A percentile compares a stretch with the other conserved stretches of the same genome.
These are phyloP conservation scores for Anastatus disparis DNA, from an alignment of 1,140 invertebrate genomes.

Conservation along the genomic window DNA sequence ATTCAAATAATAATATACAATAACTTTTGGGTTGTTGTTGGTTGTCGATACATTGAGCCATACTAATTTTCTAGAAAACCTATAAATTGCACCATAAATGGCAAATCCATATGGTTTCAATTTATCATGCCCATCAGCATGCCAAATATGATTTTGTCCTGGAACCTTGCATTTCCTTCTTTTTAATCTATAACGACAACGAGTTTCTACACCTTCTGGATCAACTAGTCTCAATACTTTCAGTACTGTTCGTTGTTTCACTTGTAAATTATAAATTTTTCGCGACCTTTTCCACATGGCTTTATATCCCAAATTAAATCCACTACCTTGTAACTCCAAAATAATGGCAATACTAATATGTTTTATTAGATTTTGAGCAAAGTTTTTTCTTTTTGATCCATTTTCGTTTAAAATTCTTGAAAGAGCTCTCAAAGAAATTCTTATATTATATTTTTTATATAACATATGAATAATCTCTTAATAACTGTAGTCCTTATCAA, in stretches of 20 bases:
- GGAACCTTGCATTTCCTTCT: constrained; percentile 40
- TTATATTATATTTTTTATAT: no score
- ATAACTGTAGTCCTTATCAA: no score
- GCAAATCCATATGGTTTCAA: constrained; percentile 51
- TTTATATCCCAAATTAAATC: no score
- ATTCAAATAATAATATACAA: constrained; percentile 47
- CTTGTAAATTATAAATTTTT: no score
- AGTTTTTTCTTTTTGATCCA: no score
- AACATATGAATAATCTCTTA: no score
- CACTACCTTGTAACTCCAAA: no score
- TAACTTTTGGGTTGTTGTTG: constrained; percentile 46
- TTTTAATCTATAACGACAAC: constrained; percentile 11
- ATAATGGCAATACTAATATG: no score
- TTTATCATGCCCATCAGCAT: constrained; percentile 53
- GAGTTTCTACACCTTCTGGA: constrained; percentile 19
- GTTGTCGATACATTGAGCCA: constrained; percentile 48
- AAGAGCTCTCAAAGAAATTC: no score
- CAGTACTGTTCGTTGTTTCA: constrained; percentile 21
- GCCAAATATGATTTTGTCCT: constrained; percentile 52
- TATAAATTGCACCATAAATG: constrained; percentile 52
- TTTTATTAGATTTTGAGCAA: no score
- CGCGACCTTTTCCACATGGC: no score
- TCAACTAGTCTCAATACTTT: constrained; percentile 4
- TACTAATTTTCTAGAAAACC: constrained; percentile 49
- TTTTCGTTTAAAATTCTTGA: no score